A percentile compares a stretch with the other conserved stretches of the same genome.
phyloP scores from a whole-genome alignment of 2,888 invertebrate genomes.

The Drosophila crucigera region DNA sequence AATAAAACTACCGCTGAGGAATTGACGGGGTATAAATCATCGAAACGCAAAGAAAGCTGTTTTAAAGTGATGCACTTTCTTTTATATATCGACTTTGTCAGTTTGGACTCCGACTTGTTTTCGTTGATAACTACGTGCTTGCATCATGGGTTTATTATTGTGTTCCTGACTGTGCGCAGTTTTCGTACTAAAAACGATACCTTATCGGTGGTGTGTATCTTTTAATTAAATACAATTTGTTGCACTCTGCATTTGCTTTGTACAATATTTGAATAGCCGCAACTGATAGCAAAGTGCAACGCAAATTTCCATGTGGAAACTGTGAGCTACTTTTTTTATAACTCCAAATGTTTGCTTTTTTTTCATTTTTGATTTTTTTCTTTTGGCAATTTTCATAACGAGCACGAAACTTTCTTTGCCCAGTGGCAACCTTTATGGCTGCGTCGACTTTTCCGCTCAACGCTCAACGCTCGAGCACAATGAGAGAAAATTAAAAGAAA shows the following conservation, averaged over 20 bases:
- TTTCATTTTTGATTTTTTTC: constrained; percentile 18
- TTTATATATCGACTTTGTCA: not conserved
- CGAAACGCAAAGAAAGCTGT: not conserved
- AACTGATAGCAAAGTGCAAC: constrained; percentile 36
- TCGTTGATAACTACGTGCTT: not conserved
- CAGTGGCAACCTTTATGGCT: constrained; percentile 39
- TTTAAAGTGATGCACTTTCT: not conserved
- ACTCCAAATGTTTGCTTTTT: constrained; percentile 1
- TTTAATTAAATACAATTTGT: constrained; percentile 33
- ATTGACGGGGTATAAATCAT: not conserved
- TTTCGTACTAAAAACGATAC: constrained; percentile 2
- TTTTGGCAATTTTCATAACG: constrained; percentile 49
- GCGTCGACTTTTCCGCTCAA: constrained; percentile 36
- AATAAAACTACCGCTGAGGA: not conserved
- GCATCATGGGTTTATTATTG: constrained; percentile 5
- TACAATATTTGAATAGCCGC: constrained; percentile 2
- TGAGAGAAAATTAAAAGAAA: constrained; percentile 68
- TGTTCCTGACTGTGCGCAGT: constrained; percentile 21
- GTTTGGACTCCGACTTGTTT: not conserved
- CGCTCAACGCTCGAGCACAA: constrained; percentile 51
- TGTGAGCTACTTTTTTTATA: constrained; percentile 6
- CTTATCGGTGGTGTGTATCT: constrained; percentile 45
- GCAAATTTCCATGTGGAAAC: constrained; percentile 22
- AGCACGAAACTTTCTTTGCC: constrained; percentile 67
- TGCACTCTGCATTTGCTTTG: constrained; percentile 11